Percentiles rank a stretch among this genome's conserved stretches.
These are phyloP conservation scores for Nezara viridula DNA, from an alignment of 2,888 invertebrate species.

Conservation along the genomic window DNA sequence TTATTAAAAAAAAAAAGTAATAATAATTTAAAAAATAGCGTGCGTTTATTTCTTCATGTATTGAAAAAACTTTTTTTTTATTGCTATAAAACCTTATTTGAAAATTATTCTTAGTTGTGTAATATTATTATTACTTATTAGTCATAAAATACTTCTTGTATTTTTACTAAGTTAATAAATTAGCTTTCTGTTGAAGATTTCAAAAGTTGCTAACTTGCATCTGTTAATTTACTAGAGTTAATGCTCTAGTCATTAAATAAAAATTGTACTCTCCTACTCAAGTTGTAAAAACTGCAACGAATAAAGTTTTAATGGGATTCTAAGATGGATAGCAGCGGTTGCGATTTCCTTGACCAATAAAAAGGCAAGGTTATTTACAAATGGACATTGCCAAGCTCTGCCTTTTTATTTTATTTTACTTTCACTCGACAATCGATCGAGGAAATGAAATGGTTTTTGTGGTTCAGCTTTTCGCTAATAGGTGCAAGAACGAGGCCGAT, in stretches of 20 bases:
- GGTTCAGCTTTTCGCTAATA: not conserved
- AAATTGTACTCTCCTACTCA: not conserved
- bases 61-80: too few relatives aligned
- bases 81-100: too few relatives aligned
- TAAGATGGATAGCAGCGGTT: not conserved
- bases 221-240: not conserved
- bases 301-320: not conserved
- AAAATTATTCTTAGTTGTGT: too few relatives aligned
- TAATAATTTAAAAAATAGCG: too few relatives aligned
- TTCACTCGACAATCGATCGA: not conserved
- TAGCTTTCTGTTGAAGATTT: too few relatives aligned
- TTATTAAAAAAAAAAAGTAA: too few relatives aligned
- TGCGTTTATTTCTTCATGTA: too few relatives aligned
- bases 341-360: conserved; percentile 9
- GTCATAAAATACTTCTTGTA: too few relatives aligned
- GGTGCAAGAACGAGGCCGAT: not conserved
- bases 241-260: not conserved
- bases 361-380: conserved; percentile 29
- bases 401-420: conserved; percentile 22
- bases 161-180: too few relatives aligned
- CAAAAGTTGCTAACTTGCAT: too few relatives aligned
- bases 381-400: conserved; percentile 8
- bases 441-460: conserved; percentile 21
- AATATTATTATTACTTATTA: too few relatives aligned
- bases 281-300: not conserved